Conservation (phyloP, 2,797 vertebrate species). For the Argyrosomus regius region DNA sequence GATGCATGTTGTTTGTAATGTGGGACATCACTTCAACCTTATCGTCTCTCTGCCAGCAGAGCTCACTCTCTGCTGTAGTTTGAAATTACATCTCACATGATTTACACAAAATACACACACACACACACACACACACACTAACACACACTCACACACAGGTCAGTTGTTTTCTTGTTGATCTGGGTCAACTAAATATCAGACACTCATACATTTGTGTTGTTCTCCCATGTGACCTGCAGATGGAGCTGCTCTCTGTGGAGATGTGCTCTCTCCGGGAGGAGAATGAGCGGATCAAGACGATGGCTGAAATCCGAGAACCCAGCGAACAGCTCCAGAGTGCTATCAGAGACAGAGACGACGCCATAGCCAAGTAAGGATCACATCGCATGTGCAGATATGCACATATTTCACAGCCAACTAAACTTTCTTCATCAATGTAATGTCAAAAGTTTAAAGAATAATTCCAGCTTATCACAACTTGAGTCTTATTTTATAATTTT, state of each 20-base stretch:
- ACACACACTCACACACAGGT: background rate
- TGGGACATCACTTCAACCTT: constrained; percentile 18
- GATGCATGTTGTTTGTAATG: constrained; percentile 25
- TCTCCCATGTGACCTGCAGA: constrained; percentile 79
- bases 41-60: constrained; percentile 5
- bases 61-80: background rate
- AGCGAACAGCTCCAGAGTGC: constrained; percentile 94
- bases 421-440: background rate
- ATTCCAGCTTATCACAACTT: background rate
- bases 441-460: background rate
- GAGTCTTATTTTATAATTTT: no score
- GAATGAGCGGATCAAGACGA: constrained; percentile 87
- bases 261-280: constrained; percentile 93
- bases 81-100: constrained; percentile 11
- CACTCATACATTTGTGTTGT: background rate
- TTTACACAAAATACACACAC: constrained; percentile 23
- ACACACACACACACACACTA: constrained; percentile 15
- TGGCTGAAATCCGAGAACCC: constrained; percentile 90
- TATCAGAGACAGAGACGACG: constrained; percentile 95
- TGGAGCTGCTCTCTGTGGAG: constrained; percentile 94
- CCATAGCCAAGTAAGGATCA: constrained; percentile 92
- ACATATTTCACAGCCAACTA: background rate
- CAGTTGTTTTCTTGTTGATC: constrained; percentile 13
- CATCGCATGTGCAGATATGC: background rate
- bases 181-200: constrained; percentile 19